Evolutionary conservation across 2,113 vertebrate genomes (phyloP), one percentile per base, ranked within the genome.

Genomic region (Hypomesus transpacificus): DNA sequence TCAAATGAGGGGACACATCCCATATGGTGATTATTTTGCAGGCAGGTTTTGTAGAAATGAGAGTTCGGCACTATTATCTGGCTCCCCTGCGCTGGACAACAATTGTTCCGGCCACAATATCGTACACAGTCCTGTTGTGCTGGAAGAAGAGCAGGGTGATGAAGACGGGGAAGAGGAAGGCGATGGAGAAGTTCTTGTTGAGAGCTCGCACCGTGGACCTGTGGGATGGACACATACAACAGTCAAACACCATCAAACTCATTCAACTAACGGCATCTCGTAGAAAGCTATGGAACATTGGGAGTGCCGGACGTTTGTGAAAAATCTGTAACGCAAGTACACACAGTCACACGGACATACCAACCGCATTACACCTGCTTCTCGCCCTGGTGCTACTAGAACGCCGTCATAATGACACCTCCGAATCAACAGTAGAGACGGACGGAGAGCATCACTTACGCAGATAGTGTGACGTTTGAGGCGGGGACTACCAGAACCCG

Each of bases 171-270:
- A 98, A 97, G 85, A 98, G 96, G 56, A 96, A 97, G 52, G 96
- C 95, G 73, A 98, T 98, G 83, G 96, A 98, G 90, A 98, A 95
- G 91, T 98, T 98, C 93, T 98, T 98, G 89, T 96, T 98, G 86
- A 98, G 83, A 60, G 96, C 95, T 86, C 96, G 92, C 76, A 98
- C 93, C 9, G 94, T 93, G 14, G 96, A 98, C 85, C 96, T 98
- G 86, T 26, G 62, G 34, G 31, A n/a, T 7, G 4, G 39, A 46
- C 8, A 34, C 31, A 13, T 46, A 46, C 39, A 54, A 54, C 17
- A 56, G 31, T 34, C 31, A 34, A 6, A 34, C 31, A 4, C 4
- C 1, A 22, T 3, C 24, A 28, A 24, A 70, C 46, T 52, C 18
- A n/a, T n/a, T n/a, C n/a, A n/a, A n/a, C n/a, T n/a, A 18, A 18